Evolutionary conservation across 1,140 invertebrate genomes (phyloP), one percentile per base, ranked within the genome.

Genomic region (Lerema accius): DNA sequence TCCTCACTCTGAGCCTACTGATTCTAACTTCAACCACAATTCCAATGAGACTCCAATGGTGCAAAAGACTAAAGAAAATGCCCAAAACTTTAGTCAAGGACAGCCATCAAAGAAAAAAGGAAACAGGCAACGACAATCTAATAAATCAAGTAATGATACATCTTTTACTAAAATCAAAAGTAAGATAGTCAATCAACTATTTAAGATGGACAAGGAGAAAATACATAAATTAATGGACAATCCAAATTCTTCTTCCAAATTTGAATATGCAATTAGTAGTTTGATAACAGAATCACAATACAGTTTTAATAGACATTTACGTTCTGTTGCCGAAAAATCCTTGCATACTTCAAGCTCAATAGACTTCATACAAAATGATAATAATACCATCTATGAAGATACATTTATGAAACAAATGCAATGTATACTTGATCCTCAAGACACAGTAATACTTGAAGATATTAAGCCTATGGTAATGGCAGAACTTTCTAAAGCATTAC

Each of bases 391-490:
- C 50, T 90, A 89, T 80, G 86, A 90, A 67, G 88, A 90, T 60
- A 90, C 86, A 53, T 90, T 90, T 63, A 78, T 90, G 72, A 89
- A 87, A 78, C 88, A 90, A 69, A 90, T 90, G 88, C 88, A 90
- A 51, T 82, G 82, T 65, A 78, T 90, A 14, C 63, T 90, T 40
- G 86, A 90, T 62, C 86, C 88, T n/a, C 86, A 89, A 58, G 88
- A 89, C 46, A 89, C 86, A 43, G 63, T 90, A 19, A 66, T 89
- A 14, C 71, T 90, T 45, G 85, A 89, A 74, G 86, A 90, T 63
- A 86, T 90, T 42, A 90, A 89, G 53, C 88, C 88, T n/a, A 70
- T 90, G 60, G 85, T 90, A 3, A 78, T 90, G 79, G 86, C 84
- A 26, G 86, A 89, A 63, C 65, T 90, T 0, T 84, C 67, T 61